A percentile compares a stretch with the other conserved stretches of the same genome.
Evolutionary conservation across 2,888 invertebrate species (phyloP).

Genomic region (Drosophila rubida): DNA sequence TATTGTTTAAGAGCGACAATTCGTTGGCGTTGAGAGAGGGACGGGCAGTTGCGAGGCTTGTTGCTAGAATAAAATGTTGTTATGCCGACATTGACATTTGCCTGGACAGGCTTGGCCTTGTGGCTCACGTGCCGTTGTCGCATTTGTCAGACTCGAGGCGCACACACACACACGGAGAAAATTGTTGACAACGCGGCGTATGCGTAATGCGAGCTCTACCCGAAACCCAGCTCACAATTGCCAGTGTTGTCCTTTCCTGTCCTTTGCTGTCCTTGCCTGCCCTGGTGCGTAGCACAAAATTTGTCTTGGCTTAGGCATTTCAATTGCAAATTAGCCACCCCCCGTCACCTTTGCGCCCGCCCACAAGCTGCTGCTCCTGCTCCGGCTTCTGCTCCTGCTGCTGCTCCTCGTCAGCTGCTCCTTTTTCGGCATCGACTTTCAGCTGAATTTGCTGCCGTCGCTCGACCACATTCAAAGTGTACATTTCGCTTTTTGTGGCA

Average conservation of each 20-base stretch:
- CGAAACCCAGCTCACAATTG: constrained; percentile 1
- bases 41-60: not conserved
- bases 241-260: constrained; percentile 7
- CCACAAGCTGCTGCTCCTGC: not conserved
- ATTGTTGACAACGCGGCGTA: constrained; percentile 61
- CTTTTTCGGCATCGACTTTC: not conserved
- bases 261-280: not conserved
- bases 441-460: not conserved
- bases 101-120: constrained; percentile 36
- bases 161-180: constrained; percentile 29
- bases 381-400: not conserved
- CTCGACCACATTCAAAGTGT: constrained; percentile 57
- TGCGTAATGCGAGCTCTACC: constrained; percentile 57
- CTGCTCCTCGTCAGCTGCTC: not conserved
- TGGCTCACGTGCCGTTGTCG: constrained; percentile 51
- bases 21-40: too few relatives aligned
- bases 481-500: constrained; percentile 63
- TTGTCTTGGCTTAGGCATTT: constrained; percentile 71
- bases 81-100: constrained; percentile 28
- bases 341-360: constrained; percentile 7
- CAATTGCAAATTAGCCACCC: constrained; percentile 75
- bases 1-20: constrained; percentile 1
- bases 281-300: constrained; percentile 46
- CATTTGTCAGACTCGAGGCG: constrained; percentile 51
- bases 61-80: constrained; percentile 21